Base-by-base conservation (phyloP, 2,888 invertebrate genomes). In the Agonum fuliginosum region DNA sequence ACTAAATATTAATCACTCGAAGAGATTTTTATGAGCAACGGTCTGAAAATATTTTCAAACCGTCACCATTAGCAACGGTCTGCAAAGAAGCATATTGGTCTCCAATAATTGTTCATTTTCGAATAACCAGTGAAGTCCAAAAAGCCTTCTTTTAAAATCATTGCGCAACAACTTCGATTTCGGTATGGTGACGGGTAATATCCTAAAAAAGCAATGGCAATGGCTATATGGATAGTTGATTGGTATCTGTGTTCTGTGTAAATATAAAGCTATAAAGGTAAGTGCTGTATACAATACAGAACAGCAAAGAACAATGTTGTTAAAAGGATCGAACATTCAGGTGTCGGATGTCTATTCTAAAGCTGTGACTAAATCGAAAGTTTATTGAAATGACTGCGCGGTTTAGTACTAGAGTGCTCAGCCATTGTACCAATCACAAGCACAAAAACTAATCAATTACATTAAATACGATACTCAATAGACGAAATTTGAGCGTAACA, bases 371-470 rank as follows among this genome's bases (percentile, higher is more conserved):
- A 51, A 54, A 73, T 73, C 17, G 73, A 73, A 74, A 65, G 62
- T 62, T 74, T 58, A 74, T 65, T 65, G 65, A 74, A 74, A 74
- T 74, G 74, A 74, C 74, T 62, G 41, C 37, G 62, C 74, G 43
- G 62, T 74, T 74, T 74, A 62, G 30, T 10, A 30, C 14, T 54
- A 62, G 30, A 62, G 58, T 62, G 58, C 58, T 54, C 54, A 24
- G 37, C 54, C 24, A 73, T 73, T 73, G 73, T 73, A 37, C 19
- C n/a, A 51, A 24, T 10, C 27, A 74, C 74, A 74, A 24, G 19
- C 27, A 74, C 74, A 74, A 74, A 74, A 74, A 58, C 14, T 74
- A 74, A 74, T 74, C 74, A 74, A 74, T 74, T 74, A 74, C 65
- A 17, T 62, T 73, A 74, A 74, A 74, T 65, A 20, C 65, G 74